Percentiles rank a stretch among this genome's conserved stretches.
Evolutionary conservation across 2,888 invertebrate genomes (phyloP).

Genomic region (Agrotis segetum): DNA sequence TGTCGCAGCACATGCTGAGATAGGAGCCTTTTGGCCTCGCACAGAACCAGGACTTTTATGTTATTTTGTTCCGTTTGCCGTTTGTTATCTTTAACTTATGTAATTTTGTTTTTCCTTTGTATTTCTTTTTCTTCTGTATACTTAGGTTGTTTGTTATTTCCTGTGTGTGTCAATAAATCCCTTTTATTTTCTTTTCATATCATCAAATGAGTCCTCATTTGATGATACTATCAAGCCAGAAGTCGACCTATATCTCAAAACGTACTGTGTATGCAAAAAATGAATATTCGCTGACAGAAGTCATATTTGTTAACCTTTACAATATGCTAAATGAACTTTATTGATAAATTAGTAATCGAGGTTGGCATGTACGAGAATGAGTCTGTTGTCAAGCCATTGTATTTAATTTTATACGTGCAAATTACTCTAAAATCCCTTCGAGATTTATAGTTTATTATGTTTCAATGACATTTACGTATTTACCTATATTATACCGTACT

Average conservation of each 20-base stretch:
- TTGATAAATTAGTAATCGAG: slow-evolving; percentile 46
- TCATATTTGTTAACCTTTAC: slow-evolving; percentile 47
- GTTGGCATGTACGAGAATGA: slow-evolving; percentile 12
- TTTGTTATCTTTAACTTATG: no score
- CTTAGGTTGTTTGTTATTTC: no score
- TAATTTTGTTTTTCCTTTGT: no score
- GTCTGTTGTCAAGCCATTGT: slow-evolving; percentile 25
- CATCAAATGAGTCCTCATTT: no score
- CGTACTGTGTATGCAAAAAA: slow-evolving; percentile 23
- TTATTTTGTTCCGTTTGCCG: no score
- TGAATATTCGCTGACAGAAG: slow-evolving; percentile 6
- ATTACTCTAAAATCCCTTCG: slow-evolving; percentile 12
- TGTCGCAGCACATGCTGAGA: no score
- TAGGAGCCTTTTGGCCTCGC: no score
- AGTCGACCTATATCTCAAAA: background rate
- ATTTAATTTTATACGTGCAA: slow-evolving; percentile 9
- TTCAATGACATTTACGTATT: background rate
- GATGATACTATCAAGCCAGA: no score
- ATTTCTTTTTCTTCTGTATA: no score
- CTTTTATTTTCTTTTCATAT: no score
- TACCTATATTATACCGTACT: background rate
- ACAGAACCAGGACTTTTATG: no score
- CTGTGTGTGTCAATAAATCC: no score
- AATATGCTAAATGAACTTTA: slow-evolving; percentile 44
- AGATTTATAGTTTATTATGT: background rate